Conservation (phyloP, 2,113 vertebrate genomes). For the Microcebus tavaratra region DNA sequence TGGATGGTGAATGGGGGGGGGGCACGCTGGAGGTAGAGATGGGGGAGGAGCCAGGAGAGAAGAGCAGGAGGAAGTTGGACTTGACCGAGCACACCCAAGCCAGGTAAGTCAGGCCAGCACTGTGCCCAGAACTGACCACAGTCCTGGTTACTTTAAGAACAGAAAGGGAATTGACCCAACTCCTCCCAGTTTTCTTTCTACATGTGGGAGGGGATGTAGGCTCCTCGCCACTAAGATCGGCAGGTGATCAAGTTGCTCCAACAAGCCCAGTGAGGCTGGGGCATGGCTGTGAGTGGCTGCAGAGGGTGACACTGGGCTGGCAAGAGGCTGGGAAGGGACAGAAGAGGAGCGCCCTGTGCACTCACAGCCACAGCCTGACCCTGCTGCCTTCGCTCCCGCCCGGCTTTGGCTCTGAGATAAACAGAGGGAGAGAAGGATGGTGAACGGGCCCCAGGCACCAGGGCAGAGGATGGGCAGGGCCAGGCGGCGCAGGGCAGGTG, state of each 20-base stretch:
- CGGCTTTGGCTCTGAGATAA: background rate
- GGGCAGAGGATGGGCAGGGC: no score
- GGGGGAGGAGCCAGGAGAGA: no score
- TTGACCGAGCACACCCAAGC: background rate
- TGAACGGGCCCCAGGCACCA: background rate
- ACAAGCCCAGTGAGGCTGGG: background rate
- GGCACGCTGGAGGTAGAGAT: no score
- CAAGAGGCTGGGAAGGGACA: background rate
- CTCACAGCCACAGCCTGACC: background rate
- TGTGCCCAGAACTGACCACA: background rate
- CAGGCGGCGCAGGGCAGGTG: fast-evolving
- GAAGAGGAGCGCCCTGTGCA: fast-evolving
- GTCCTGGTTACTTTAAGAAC: background rate
- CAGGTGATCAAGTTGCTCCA: background rate
- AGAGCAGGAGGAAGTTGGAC: no score
- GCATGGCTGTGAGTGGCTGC: fast-evolving
- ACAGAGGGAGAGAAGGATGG: background rate
- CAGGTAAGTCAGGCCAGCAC: no score
- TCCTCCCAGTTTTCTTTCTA: background rate
- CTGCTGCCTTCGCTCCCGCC: background rate
- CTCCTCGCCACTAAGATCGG: background rate
- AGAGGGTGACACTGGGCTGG: background rate
- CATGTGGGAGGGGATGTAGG: background rate
- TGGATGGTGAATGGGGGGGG: fast-evolving
- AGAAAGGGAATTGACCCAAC: background rate